These are phyloP conservation scores for Athripsodes cinereus DNA, from an alignment of 2,888 invertebrate genomes.

Conservation along the genomic window DNA sequence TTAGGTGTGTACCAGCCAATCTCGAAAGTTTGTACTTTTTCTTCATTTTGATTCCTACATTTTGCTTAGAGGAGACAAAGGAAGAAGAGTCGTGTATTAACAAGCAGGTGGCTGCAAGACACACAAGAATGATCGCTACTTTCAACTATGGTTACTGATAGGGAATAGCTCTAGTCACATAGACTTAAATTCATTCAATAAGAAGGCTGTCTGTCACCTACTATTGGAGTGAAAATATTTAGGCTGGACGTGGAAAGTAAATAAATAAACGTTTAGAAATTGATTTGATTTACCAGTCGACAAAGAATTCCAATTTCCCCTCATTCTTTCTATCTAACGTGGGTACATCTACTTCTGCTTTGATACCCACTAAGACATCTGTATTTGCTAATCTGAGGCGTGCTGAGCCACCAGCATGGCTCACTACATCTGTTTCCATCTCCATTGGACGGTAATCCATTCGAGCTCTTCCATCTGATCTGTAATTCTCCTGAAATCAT, in stretches of 20 bases:
- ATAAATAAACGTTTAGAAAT: not conserved
- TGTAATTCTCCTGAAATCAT: slow-evolving; percentile 75
- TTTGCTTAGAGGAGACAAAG: no score
- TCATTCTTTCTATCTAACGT: slow-evolving; percentile 63
- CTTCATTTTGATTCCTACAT: no score
- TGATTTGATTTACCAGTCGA: slow-evolving; percentile 71
- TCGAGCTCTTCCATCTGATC: slow-evolving; percentile 76
- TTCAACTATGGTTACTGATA: no score
- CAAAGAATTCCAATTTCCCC: slow-evolving; percentile 92
- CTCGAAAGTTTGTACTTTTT: no score
- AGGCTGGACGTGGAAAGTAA: no score
- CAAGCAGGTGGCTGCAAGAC: no score
- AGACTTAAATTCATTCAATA: no score
- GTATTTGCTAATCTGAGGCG: slow-evolving; percentile 83
- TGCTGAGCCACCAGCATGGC: slow-evolving; percentile 83
- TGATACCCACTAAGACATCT: slow-evolving; percentile 88
- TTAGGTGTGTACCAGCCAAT: not conserved
- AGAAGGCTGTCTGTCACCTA: no score
- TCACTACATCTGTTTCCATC: slow-evolving; percentile 76
- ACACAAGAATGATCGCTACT: no score
- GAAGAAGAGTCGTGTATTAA: no score
- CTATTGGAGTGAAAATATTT: no score
- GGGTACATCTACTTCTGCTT: slow-evolving; percentile 82
- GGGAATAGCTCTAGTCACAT: no score
- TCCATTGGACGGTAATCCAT: slow-evolving; percentile 82